Base-by-base conservation (phyloP, 1,140 invertebrate species). In the Brachionus paranguensis region DNA sequence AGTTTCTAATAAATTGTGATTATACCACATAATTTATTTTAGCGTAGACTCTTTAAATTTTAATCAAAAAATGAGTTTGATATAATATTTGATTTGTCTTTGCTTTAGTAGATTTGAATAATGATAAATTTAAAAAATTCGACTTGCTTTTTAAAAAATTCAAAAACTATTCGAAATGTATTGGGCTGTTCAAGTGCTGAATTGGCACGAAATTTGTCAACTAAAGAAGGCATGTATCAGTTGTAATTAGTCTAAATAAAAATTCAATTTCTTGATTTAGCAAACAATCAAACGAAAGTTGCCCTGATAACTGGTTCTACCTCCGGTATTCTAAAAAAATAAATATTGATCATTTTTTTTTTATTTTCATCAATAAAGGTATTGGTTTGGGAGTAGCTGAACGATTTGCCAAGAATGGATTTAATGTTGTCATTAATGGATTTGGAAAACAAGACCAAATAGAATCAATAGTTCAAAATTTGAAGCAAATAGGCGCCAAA, bases 301-400 rank as follows among this genome's bases (percentile, higher is more conserved):
- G 81, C 65, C 1, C n/a, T 83, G 17, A 53, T 83, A 41, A 83
- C 81, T 33, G 81, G 81, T 11, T 47, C 60, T 27, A 83, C 81
- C 14, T 68, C 60, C 84, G 68, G 68, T 72, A 41, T 41, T 33
- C 3, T 72, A 37, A 72, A 0, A 37, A 37, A 37, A 37, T 29
- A 29, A 29, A 29, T 29, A 29, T 29, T 29, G 27, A 29, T 29
- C 1, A 29, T 24, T 70, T 70, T 11, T 70, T 72, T n/a, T 17
- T 41, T 72, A 11, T 37, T 14, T 64, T 12, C 0, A 12, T 37
- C 33, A 29, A 29, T 37, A 37, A 72, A 72, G 89, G 89, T 7
- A 90, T 89, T 78, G 89, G 89, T 14, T 85, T 87, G 17, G 88
- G 87, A 1, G 87, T 90, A 47, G 88, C 87, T 14, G 78, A 84